Evolutionary conservation across 2,888 invertebrate species (phyloP).

Genomic region (Drosophila melanocephala): DNA sequence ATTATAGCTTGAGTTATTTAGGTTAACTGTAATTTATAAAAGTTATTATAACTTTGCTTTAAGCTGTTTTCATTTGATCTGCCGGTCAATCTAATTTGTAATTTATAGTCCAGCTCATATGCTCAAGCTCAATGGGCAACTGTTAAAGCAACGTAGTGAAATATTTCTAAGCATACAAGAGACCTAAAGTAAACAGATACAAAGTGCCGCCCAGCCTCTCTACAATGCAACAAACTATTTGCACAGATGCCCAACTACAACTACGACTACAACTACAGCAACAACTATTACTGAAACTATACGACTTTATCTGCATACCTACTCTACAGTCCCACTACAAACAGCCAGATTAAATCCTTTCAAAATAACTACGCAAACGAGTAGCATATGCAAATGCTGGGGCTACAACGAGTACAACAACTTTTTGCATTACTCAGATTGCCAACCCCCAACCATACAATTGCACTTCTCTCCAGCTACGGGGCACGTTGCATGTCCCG

Average conservation of each 20-base stretch:
- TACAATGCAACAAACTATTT: slow-evolving; percentile 57
- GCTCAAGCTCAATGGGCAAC: slow-evolving; percentile 3
- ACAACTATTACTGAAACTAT: slow-evolving; percentile 1
- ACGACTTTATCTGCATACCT: slow-evolving; percentile 29
- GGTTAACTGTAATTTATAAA: background rate
- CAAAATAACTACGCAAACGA: slow-evolving; percentile 69
- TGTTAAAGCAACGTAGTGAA: slow-evolving; percentile 21
- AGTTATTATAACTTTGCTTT: background rate
- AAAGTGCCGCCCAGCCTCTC: slow-evolving; percentile 3
- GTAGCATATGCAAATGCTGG: slow-evolving; percentile 73
- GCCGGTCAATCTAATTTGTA: background rate
- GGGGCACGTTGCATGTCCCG: slow-evolving; percentile 46
- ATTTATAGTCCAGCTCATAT: background rate
- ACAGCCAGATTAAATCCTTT: slow-evolving; percentile 74
- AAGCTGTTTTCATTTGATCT: background rate
- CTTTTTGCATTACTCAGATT: slow-evolving; percentile 80
- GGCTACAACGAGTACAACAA: slow-evolving; percentile 55
- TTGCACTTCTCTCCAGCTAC: background rate
- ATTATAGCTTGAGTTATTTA: background rate
- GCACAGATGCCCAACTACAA: slow-evolving; percentile 35
- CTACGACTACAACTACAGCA: slow-evolving; percentile 4
- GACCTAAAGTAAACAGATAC: slow-evolving; percentile 36
- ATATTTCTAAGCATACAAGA: slow-evolving; percentile 23
- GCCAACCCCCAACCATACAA: slow-evolving; percentile 28
- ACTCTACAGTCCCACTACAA: slow-evolving; percentile 33